Evolutionary conservation across 2,888 invertebrate genomes (phyloP), one percentile per base, ranked within the genome.

Genomic region (Argyresthia goedartella): DNA sequence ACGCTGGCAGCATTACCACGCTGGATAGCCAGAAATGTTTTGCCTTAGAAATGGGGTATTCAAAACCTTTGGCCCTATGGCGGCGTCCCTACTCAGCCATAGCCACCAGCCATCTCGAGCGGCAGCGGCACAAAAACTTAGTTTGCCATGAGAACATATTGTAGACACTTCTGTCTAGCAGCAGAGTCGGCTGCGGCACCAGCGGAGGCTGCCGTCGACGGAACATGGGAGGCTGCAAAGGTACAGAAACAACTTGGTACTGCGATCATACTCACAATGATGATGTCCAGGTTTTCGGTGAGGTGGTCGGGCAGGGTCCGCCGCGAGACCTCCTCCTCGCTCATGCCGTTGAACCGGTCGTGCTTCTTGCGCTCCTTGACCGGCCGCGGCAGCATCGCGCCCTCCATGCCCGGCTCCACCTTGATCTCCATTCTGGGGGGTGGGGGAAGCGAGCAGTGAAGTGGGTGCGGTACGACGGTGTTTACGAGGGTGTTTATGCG

Each of bases 261-360:
- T 33, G 33, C 79, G 88, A 89, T 85, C 89, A 85, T 88, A 94
- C 97, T 95, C 92, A 98, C 98, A 90, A 98, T 97, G 81, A 98
- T 94, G 87, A 98, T 97, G 89, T 99, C 98, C 79, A 98, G 91
- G 88, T 97, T 95, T 80, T 92, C 92, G 35, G 94, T 90, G 60
- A 98, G 90, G 84, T 98, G 97, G 88, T 99, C 98, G 56, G 98
- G 98, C 75, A 99, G 90, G 61, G 95, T 95, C 67, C 96, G 90
- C 69, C 96, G 94, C 55, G 95, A 92, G 48, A 98, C 97, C 88
- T 98, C 98, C 77, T 97, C 97, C 84, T 98, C 98, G 56, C 96
- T 93, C 95, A 98, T 95, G 56, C 97, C 96, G 88, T 97, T 96
- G 85, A 97, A 97, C 57, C 96, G 91, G 87, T 97, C 96, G 81